Base-by-base conservation (phyloP, 2,797 vertebrate species). In the Notoglanidium macrostoma region DNA sequence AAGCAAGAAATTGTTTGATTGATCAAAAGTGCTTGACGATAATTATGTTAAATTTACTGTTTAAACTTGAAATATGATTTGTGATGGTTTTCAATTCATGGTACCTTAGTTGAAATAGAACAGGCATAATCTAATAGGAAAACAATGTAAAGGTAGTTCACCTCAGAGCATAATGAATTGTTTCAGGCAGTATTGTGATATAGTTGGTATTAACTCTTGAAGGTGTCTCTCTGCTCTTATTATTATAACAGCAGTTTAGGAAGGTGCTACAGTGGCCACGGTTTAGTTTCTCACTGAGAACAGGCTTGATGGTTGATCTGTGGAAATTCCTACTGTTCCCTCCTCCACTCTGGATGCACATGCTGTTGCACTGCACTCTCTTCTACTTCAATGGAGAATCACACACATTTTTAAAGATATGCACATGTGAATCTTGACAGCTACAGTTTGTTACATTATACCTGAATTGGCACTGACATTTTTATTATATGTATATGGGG, bases 281-380 rank as follows among this genome's bases (percentile, higher is more conserved):
- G 3, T 14, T n/a, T 57, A 15, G 59, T 32, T 21, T 67, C 80
- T 67, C 32, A 29, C 0, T 40, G 61, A 63, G 8, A 4, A 19
- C 14, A 35, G 55, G 78, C 19, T 21, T 65, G 59, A 11, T 26
- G 19, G 67, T 49, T 68, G 81, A 65, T 73, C 44, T 61, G 54
- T 26, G 9, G 32, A 67, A 74, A n/a, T 54, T 57, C 29, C 91
- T 91, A 94, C 32, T 92, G 91, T 86, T 95, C 94, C 46, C 89
- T 90, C 80, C 92, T 94, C 94, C 93, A 95, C 79, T 91, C 92
- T 0, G 92, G 94, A 54, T 94, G 88, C 85, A 92, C 79, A 21
- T 92, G 57, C 91, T 91, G 93, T 89, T 94, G 94, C 49, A 94
- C 44, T 72, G 88, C 68, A 1, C 93, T 94, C 88, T 92, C 94